These are phyloP conservation scores for Piscicola geometra DNA, from an alignment of 2,888 invertebrate genomes.

Conservation along the genomic window DNA sequence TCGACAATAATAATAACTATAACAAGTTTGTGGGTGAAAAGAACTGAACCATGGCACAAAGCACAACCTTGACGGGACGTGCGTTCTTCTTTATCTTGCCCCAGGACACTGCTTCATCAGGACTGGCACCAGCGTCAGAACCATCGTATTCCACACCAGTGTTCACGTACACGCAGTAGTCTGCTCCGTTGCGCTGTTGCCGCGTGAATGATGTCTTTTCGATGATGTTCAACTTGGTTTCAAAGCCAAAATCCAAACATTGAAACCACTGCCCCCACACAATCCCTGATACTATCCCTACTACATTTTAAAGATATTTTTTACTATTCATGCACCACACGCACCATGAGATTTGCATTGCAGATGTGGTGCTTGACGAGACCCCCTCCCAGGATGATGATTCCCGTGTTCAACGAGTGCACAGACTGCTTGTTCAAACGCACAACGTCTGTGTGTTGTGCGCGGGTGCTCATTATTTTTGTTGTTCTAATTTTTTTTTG, in stretches of 20 bases:
- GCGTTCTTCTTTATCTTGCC: conserved; percentile 88
- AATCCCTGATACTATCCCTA: neutral
- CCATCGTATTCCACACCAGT: conserved; percentile 92
- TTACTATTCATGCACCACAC: conserved; percentile 20
- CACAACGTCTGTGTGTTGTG: conserved; percentile 72
- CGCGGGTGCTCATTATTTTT: too few relatives aligned
- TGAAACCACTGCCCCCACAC: neutral
- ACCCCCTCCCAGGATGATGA: conserved; percentile 93
- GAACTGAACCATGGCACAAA: too few relatives aligned
- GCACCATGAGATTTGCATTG: conserved; percentile 95
- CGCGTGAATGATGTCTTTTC: too few relatives aligned
- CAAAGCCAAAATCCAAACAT: too few relatives aligned
- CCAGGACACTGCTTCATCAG: conserved; percentile 98
- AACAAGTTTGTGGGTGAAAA: too few relatives aligned
- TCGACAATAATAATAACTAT: too few relatives aligned
- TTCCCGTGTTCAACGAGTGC: conserved; percentile 84
- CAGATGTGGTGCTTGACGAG: conserved; percentile 98
- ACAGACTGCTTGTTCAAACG: conserved; percentile 89
- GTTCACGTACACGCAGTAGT: conserved; percentile 89
- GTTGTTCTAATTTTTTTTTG: too few relatives aligned
- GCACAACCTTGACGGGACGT: conserved; percentile 74
- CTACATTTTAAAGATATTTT: neutral
- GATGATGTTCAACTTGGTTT: too few relatives aligned
- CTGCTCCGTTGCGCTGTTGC: conserved; percentile 82
- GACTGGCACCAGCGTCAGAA: conserved; percentile 92